Evolutionary conservation across 2,888 invertebrate genomes (phyloP).

Genomic region (Andrena haemorrhoa): DNA sequence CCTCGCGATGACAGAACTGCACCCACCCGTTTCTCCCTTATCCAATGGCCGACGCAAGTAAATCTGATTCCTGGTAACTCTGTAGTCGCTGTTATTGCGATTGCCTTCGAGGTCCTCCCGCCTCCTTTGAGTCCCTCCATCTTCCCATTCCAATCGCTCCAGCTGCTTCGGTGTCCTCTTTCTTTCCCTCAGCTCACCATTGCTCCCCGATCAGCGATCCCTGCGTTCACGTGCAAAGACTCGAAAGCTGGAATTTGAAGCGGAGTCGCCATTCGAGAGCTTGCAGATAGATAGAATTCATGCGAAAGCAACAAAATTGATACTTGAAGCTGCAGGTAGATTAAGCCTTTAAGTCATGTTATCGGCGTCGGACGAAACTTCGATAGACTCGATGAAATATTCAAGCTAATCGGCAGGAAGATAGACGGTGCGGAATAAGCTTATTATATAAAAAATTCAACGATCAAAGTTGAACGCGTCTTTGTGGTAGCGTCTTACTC

Average conservation of each 20-base stretch:
- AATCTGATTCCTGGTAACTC: conserved; percentile 7
- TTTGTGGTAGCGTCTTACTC: no score
- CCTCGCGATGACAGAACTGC: conserved; percentile 13
- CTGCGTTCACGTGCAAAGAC: not conserved
- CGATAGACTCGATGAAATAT: no score
- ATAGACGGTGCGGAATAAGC: no score
- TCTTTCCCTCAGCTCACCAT: not conserved
- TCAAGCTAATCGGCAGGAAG: no score
- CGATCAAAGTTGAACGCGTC: no score
- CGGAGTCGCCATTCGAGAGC: not conserved
- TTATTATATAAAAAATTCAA: no score
- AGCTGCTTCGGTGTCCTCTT: not conserved
- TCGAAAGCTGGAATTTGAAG: not conserved
- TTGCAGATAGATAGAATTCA: no score
- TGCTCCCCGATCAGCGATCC: conserved; percentile 2
- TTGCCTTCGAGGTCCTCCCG: not conserved
- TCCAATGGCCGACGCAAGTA: conserved; percentile 18
- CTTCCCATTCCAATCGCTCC: not conserved
- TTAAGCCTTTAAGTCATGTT: no score
- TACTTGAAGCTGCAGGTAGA: no score
- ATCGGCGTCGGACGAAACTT: no score
- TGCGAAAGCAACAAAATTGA: no score
- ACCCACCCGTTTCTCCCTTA: not conserved
- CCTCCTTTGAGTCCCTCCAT: not conserved
- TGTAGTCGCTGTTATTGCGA: conserved; percentile 10